Base-by-base conservation (phyloP, 1,140 invertebrate species). In the Drosophila lowei region DNA sequence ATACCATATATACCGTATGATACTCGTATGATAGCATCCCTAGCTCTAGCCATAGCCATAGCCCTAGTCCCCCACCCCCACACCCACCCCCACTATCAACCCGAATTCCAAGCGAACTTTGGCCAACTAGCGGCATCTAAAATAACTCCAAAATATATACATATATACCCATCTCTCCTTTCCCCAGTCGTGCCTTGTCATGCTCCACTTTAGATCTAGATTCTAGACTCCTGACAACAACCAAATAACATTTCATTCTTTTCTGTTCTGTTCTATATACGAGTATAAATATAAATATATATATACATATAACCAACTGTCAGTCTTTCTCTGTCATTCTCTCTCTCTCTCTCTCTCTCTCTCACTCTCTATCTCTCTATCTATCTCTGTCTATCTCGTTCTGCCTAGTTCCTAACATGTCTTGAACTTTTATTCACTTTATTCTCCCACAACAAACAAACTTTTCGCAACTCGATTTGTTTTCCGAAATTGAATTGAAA, bases 401-500 rank as follows among this genome's bases (percentile, higher is more conserved):
- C 62, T 67, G 42, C 41, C 65, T 67, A 67, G 63, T 57, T 57
- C 34, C 11, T 4, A 68, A 68, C 65, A 57, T 55, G 64, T 73
- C 57, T 63, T 47, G 34, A 73, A 81, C 57, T 78, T 81, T 70
- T 70, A 54, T 53, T 48, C 44, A 47, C 43, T 49, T 60, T 58
- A 44, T 55, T 43, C 58, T 62, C 52, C 18, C 13, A 41, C 43
- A 65, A 61, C 30, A 43, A 58, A 76, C 9, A 55, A 66, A 77
- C 47, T 77, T 81, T 73, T 23, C 55, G 61, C 50, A 46, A 63
- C 44, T 81, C 57, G 3, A 11, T 38, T 38, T 5, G 4, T 38
- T 38, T 60, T 74, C 58, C 44, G 15, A 59, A 72, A 75, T 79
- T 79, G 38, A 48, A 57, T 75, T 48, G 55, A 47, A 55, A 56